Conservation (phyloP, 1,140 invertebrate species). For the Pogonus chalceus region DNA sequence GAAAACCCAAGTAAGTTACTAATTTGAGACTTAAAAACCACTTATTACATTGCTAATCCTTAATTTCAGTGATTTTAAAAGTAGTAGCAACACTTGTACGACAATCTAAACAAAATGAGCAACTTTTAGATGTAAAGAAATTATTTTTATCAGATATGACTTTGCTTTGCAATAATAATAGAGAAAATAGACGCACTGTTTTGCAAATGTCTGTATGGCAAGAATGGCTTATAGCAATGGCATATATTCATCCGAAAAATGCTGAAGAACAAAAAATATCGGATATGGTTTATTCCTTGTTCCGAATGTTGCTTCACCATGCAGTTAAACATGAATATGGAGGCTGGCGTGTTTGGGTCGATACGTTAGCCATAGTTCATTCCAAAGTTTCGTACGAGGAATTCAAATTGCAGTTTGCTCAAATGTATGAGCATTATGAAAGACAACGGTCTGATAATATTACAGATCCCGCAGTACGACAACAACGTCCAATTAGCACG, state of each 20-base stretch:
- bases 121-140: constrained; percentile 88
- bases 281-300: constrained; percentile 96
- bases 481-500: constrained; percentile 88
- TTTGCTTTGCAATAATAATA: constrained; percentile 89
- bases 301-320: constrained; percentile 95
- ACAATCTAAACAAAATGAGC: constrained; percentile 89
- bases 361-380: constrained; percentile 97
- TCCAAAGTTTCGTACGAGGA: constrained; percentile 98
- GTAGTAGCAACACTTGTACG: constrained; percentile 94
- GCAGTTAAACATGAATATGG: constrained; percentile 99
- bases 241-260: constrained; percentile 94
- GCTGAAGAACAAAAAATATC: constrained; percentile 93
- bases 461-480: constrained; percentile 82
- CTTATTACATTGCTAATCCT: background rate
- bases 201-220: constrained; percentile 99
- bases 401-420: constrained; percentile 88
- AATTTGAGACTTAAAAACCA: background rate
- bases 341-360: constrained; percentile 99
- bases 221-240: constrained; percentile 98
- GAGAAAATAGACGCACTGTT: constrained; percentile 92
- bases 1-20: constrained; percentile 88
- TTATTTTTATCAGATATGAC: constrained; percentile 97
- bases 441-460: constrained; percentile 87
- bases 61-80: constrained; percentile 85
- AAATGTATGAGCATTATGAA: constrained; percentile 97